These are phyloP conservation scores for Drosophila saltans DNA, from an alignment of 1,140 invertebrate species.

Conservation along the genomic window DNA sequence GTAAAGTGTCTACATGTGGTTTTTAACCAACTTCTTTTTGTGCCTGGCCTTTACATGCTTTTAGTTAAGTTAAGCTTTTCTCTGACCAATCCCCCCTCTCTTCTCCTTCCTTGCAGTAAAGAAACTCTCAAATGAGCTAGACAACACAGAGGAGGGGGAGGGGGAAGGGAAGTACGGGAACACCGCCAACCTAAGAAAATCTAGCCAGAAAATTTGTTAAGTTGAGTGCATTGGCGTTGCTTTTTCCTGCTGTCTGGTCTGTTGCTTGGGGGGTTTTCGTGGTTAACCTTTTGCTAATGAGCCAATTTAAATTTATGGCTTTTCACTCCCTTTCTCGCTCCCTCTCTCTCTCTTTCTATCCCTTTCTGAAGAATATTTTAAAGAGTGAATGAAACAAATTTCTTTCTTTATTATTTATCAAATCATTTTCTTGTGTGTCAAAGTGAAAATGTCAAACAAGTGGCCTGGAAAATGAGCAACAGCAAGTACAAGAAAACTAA, in stretches of 20 bases:
- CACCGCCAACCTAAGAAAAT: constrained; percentile 23
- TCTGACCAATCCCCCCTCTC: constrained; percentile 51
- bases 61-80: constrained; percentile 73
- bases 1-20: constrained; percentile 58
- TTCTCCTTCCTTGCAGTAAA: no score
- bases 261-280: constrained; percentile 55
- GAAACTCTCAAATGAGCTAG: constrained; percentile 52
- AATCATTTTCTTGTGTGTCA: constrained; percentile 15
- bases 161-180: neutral
- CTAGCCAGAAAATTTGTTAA: constrained; percentile 51
- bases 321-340: neutral
- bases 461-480: constrained; percentile 70
- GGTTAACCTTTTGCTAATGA: constrained; percentile 79
- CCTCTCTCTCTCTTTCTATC: constrained; percentile 18
- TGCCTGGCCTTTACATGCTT: constrained; percentile 67
- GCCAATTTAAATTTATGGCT: constrained; percentile 78
- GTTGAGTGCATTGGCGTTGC: constrained; percentile 24
- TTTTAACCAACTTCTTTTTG: constrained; percentile 37
- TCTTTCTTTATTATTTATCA: constrained; percentile 13
- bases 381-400: constrained; percentile 31
- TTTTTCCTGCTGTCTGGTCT: constrained; percentile 14
- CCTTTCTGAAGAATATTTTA: constrained; percentile 9
- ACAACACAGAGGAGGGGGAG: constrained; percentile 25
- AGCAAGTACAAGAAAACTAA: constrained; percentile 34
- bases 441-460: constrained; percentile 43